Conservation (phyloP, 2,888 invertebrate species). For the Dryomyza anilis region DNA sequence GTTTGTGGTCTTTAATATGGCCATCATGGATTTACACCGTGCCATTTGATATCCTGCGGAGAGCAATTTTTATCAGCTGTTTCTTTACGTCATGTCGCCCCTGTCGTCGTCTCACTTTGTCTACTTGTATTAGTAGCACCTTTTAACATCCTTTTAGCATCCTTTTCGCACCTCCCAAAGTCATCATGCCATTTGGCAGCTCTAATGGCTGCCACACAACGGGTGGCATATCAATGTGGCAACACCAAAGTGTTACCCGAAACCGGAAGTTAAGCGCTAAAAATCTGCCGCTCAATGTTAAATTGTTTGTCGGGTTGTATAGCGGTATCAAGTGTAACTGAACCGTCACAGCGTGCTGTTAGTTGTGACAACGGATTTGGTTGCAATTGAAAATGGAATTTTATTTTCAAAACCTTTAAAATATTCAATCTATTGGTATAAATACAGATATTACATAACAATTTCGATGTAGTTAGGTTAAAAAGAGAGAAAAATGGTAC, state of each 20-base stretch:
- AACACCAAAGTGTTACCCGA: conserved; percentile 4
- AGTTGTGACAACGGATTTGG: neutral
- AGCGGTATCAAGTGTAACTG: neutral
- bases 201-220: neutral
- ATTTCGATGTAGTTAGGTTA: too few relatives aligned
- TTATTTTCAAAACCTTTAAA: too few relatives aligned
- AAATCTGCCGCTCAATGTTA: neutral
- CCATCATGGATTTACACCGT: neutral
- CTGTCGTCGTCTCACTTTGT: neutral
- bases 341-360: neutral
- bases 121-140: neutral
- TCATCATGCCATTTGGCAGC: conserved; percentile 6
- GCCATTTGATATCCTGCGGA: conserved; percentile 5
- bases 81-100: neutral
- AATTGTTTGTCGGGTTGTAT: conserved; percentile 8
- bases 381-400: neutral
- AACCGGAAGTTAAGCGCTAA: conserved; percentile 8
- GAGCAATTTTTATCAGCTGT: too few relatives aligned
- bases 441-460: too few relatives aligned
- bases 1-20: neutral
- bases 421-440: too few relatives aligned
- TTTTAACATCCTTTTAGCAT: neutral
- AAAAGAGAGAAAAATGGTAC: too few relatives aligned
- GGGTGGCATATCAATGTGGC: neutral
- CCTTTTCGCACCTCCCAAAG: neutral